phyloP scores from a whole-genome alignment of 2,113 vertebrate genomes.

The Australoheros scitulus region DNA sequence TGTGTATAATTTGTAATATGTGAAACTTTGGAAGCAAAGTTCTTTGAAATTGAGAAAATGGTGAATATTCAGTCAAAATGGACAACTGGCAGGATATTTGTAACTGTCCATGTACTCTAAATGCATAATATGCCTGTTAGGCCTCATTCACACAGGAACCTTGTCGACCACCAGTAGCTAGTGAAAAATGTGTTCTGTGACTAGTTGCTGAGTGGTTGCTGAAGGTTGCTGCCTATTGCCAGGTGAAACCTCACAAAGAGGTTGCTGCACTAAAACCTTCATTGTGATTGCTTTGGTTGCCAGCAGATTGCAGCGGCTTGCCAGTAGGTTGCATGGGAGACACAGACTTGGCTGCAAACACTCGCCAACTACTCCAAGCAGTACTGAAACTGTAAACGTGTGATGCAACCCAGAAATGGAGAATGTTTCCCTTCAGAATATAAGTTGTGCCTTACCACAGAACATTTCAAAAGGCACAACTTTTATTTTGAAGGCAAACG shows the following conservation, averaged over 20 bases:
- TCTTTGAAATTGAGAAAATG: neutral
- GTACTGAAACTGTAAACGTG: neutral
- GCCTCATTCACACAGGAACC: neutral
- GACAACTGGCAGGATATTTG: neutral
- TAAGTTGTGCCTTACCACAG: neutral
- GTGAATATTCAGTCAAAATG: neutral
- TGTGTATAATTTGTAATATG: neutral
- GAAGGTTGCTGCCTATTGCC: no score
- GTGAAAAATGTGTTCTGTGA: neutral
- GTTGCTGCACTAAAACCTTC: no score
- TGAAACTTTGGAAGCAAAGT: neutral
- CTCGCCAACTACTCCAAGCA: no score
- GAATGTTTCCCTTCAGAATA: neutral
- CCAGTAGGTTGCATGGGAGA: no score
- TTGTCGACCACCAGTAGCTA: rapidly evolving
- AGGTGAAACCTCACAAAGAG: no score
- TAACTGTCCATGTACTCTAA: neutral
- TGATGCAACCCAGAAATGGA: neutral
- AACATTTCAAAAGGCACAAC: neutral
- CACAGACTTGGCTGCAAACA: no score
- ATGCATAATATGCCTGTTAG: neutral
- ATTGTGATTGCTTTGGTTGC: no score
- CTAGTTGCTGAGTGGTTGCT: neutral
- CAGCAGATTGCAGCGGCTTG: no score
- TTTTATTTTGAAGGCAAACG: no score